Conservation (phyloP, 2,113 vertebrate genomes). For the Kryptolebias marmoratus region DNA sequence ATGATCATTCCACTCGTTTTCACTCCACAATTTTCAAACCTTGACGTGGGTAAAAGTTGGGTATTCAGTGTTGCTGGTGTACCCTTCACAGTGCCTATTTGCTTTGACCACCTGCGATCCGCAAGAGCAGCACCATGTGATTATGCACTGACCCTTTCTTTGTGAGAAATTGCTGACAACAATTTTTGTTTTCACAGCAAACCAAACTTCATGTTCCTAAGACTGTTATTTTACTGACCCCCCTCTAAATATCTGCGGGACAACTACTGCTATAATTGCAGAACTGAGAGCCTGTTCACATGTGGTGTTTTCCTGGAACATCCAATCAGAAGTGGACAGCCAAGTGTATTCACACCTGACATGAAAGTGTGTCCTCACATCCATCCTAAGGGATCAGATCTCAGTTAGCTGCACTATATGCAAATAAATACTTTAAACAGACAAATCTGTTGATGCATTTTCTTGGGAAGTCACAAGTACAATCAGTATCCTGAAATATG, state of each 20-base stretch:
- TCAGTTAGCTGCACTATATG: background rate
- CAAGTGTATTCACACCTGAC: background rate
- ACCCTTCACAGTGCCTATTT: background rate
- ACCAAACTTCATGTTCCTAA: background rate
- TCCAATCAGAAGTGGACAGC: background rate
- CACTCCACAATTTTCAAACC: background rate
- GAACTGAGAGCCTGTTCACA: background rate
- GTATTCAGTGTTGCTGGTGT: background rate
- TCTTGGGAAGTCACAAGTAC: no score
- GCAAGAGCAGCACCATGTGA: background rate
- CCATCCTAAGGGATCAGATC: background rate
- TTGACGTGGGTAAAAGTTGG: background rate
- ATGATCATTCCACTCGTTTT: no score
- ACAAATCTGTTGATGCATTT: no score
- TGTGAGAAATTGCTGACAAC: background rate
- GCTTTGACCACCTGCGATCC: background rate
- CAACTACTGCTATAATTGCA: background rate
- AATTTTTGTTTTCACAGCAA: conserved; percentile 1
- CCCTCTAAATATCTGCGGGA: background rate
- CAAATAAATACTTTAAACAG: background rate
- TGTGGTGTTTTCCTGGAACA: background rate
- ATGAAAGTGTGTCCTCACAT: background rate
- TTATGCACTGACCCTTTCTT: background rate
- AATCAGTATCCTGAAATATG: no score
- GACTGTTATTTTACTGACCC: background rate